phyloP scores from a whole-genome alignment of 2,797 vertebrate species.

The Lagothrix lagotricha region DNA sequence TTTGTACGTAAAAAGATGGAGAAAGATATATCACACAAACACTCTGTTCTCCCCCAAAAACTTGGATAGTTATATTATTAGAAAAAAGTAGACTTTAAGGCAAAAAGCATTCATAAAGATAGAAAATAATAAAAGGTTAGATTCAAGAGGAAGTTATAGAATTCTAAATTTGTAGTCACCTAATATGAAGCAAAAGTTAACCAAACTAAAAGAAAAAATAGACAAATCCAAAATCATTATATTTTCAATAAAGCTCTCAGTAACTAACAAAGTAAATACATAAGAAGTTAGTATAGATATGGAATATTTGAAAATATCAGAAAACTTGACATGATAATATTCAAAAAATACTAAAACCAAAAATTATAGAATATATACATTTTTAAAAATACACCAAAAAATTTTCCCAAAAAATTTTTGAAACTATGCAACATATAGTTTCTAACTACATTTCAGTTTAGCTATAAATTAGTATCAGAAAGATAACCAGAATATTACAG shows the following conservation, averaged over 20 bases:
- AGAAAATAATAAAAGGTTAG: background rate
- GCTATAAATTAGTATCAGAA: constrained; percentile 2
- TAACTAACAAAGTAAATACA: background rate
- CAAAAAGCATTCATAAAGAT: background rate
- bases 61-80: background rate
- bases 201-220: background rate
- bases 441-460: background rate
- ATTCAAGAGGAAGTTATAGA: background rate
- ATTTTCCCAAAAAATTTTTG: background rate
- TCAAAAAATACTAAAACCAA: background rate
- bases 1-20: background rate
- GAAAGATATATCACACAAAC: background rate
- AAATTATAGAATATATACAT: background rate
- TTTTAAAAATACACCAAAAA: background rate
- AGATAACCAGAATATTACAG: background rate
- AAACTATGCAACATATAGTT: background rate
- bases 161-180: background rate
- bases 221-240: background rate
- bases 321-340: background rate
- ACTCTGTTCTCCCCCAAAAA: background rate
- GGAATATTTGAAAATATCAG: background rate
- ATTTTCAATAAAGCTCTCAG: background rate
- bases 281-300: background rate
- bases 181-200: background rate
- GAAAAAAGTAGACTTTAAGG: background rate